Evolutionary conservation across 2,113 vertebrate genomes (phyloP).

Genomic region (Scopus umbretta): DNA sequence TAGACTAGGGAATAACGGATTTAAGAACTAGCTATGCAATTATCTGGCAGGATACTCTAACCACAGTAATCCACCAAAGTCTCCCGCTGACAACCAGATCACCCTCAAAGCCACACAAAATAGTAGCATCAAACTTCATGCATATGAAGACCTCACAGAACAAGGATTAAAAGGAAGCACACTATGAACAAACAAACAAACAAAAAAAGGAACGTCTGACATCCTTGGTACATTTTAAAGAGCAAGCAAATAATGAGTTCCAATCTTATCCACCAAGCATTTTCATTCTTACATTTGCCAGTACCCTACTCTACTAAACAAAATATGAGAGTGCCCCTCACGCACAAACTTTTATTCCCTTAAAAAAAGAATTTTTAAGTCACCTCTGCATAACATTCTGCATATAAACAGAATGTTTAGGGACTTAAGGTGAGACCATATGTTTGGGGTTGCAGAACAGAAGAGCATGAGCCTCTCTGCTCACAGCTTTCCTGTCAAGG

Average conservation of each 20-base stretch:
- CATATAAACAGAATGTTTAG: conserved; percentile 27
- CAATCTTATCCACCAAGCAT: not conserved
- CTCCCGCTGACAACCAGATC: not conserved
- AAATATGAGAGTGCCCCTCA: not conserved
- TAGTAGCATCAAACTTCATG: not conserved
- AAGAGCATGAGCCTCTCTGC: not conserved
- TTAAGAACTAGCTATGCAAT: not conserved
- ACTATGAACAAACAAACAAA: not conserved
- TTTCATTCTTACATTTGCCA: not conserved
- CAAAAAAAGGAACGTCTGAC: not conserved
- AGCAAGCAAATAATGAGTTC: not conserved
- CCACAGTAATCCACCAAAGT: not conserved
- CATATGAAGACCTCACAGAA: not conserved
- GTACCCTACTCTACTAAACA: not conserved
- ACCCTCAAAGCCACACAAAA: not conserved
- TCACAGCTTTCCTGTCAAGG: not conserved
- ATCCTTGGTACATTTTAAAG: not conserved
- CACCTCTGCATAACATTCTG: not conserved
- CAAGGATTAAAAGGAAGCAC: not conserved
- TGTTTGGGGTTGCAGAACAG: not conserved
- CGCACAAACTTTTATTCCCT: not conserved
- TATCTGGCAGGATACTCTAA: not conserved
- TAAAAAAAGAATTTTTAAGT: conserved; percentile 4
- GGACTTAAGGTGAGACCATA: not conserved
- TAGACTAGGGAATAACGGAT: not conserved